phyloP scores from a whole-genome alignment of 2,888 invertebrate species.

The Subacronicta megacephala region DNA sequence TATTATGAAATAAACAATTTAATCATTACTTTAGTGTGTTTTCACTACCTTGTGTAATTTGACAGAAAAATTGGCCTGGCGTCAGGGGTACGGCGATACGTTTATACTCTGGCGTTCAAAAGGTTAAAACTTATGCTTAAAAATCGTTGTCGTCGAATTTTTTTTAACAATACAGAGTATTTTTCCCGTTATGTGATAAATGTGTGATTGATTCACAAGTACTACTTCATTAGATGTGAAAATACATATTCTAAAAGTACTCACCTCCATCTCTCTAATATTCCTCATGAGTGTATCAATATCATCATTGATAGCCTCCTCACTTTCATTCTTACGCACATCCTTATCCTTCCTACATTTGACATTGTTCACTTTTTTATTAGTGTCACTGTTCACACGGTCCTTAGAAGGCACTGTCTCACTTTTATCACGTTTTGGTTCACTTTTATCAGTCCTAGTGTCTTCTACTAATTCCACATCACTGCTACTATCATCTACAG shows the following conservation, averaged over 20 bases:
- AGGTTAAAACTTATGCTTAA: too few relatives aligned
- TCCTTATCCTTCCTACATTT: slow-evolving; percentile 62
- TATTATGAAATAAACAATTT: too few relatives aligned
- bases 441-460: slow-evolving; percentile 71
- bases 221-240: too few relatives aligned
- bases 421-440: slow-evolving; percentile 68
- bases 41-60: too few relatives aligned
- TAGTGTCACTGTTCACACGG: slow-evolving; percentile 65
- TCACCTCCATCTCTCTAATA: slow-evolving; percentile 83
- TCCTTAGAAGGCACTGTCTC: slow-evolving; percentile 82
- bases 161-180: too few relatives aligned
- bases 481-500: slow-evolving; percentile 86
- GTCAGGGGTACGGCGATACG: too few relatives aligned
- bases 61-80: too few relatives aligned
- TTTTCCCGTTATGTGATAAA: too few relatives aligned
- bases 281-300: slow-evolving; percentile 79
- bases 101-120: too few relatives aligned
- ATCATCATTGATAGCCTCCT: slow-evolving; percentile 75
- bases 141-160: too few relatives aligned
- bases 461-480: slow-evolving; percentile 85
- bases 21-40: too few relatives aligned
- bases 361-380: slow-evolving; percentile 64
- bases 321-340: slow-evolving; percentile 60
- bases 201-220: too few relatives aligned
- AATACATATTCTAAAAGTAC: slow-evolving; percentile 20